phyloP scores from a whole-genome alignment of 1,140 invertebrate species.

The Whitmania pigra region DNA sequence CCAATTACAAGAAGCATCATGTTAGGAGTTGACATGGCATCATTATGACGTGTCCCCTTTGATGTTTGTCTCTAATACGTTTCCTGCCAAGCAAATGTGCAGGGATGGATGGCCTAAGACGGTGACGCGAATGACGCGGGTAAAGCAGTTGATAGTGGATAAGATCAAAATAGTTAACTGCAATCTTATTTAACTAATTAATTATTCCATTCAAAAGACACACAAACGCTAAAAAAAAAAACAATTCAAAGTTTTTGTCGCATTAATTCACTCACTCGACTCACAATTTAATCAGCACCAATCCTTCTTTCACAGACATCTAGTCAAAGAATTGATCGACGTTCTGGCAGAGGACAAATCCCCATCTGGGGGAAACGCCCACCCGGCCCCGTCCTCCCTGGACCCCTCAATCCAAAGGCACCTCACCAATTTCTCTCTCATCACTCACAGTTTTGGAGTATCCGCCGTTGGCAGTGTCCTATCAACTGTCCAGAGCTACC shows the following conservation, averaged over 20 bases:
- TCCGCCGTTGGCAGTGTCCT: constrained; percentile 7
- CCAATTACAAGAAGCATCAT: not conserved
- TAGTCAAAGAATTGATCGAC: not conserved
- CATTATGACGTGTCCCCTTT: too few relatives aligned
- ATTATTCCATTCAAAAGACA: not conserved
- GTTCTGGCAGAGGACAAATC: not conserved
- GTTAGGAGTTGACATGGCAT: not conserved
- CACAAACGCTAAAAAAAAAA: not conserved
- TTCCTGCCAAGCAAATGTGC: not conserved
- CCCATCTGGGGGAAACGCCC: not conserved
- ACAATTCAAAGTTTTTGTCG: not conserved
- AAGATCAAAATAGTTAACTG: not conserved
- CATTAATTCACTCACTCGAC: not conserved
- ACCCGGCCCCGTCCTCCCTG: not conserved
- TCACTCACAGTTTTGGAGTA: constrained; percentile 7
- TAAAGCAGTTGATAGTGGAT: not conserved
- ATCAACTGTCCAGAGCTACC: not conserved
- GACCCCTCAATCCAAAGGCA: constrained; percentile 4
- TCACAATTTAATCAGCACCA: not conserved
- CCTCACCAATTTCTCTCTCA: constrained; percentile 13
- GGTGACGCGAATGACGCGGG: not conserved
- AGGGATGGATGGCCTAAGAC: not conserved
- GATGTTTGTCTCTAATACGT: too few relatives aligned
- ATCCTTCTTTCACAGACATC: not conserved
- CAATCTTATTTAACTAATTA: not conserved